Conservation (phyloP, 1,140 invertebrate species). For the Anagrus nilaparvatae region DNA sequence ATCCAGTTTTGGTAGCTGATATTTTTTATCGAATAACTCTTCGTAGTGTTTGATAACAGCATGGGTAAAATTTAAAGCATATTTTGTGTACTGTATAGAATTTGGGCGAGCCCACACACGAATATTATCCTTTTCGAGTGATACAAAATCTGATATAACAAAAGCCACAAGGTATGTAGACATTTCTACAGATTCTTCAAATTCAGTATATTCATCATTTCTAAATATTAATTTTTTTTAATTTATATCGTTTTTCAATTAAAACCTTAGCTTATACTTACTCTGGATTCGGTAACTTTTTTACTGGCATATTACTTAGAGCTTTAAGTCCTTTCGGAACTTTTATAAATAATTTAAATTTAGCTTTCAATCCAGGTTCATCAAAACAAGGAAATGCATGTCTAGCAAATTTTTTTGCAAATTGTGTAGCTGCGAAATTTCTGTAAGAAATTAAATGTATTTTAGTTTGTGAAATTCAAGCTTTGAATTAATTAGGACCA, state of each 20-base stretch:
- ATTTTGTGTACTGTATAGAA: conserved; percentile 46
- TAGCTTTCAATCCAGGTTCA: conserved; percentile 84
- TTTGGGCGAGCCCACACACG: conserved; percentile 56
- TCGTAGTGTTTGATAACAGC: conserved; percentile 31
- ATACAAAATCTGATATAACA: conserved; percentile 64
- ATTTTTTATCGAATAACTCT: conserved; percentile 31
- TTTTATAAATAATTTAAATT: conserved; percentile 61
- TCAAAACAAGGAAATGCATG: conserved; percentile 93
- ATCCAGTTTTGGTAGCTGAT: conserved; percentile 43
- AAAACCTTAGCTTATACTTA: conserved; percentile 1
- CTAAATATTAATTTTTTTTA: no score
- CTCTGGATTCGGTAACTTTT: conserved; percentile 38
- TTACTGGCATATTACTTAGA: conserved; percentile 74
- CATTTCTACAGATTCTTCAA: conserved; percentile 63
- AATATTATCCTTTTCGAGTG: conserved; percentile 32
- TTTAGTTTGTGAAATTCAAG: not conserved
- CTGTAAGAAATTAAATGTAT: conserved; percentile 41
- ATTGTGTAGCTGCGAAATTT: conserved; percentile 77
- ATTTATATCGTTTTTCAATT: no score
- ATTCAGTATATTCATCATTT: no score
- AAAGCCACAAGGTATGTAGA: conserved; percentile 82
- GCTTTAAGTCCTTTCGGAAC: conserved; percentile 53
- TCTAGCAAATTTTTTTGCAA: conserved; percentile 78
- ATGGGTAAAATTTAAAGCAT: conserved; percentile 45
- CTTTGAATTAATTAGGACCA: not conserved